Percentiles rank a stretch among this genome's conserved stretches.
These are phyloP conservation scores for Chloropsis hardwickii DNA, from an alignment of 2,113 vertebrate species.

Conservation along the genomic window DNA sequence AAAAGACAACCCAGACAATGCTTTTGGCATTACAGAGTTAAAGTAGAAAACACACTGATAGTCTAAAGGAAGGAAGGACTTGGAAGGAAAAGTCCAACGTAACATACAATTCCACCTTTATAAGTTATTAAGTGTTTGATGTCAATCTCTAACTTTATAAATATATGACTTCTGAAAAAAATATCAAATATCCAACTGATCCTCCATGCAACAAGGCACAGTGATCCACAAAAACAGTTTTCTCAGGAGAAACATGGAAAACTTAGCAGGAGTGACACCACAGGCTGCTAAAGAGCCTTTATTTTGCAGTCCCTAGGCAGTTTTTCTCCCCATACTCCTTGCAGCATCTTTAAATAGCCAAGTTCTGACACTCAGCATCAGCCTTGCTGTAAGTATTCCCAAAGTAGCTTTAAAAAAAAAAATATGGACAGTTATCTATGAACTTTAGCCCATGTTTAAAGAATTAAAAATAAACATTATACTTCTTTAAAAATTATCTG, in stretches of 20 bases:
- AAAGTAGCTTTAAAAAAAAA: neutral
- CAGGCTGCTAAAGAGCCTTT: neutral
- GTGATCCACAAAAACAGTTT: neutral
- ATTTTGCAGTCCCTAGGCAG: neutral
- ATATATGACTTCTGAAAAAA: neutral
- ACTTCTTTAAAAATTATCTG: neutral
- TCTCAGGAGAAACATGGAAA: neutral
- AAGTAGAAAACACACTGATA: neutral
- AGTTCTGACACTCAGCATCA: neutral
- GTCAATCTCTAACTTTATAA: neutral
- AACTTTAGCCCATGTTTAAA: neutral
- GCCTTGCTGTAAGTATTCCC: neutral
- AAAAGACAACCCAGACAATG: neutral
- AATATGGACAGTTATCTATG: neutral
- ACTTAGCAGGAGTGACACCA: neutral
- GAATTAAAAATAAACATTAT: neutral
- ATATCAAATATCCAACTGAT: neutral
- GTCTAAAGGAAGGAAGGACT: neutral
- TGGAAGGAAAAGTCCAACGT: neutral
- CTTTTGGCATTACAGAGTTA: neutral
- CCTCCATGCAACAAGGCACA: neutral
- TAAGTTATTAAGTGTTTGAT: neutral
- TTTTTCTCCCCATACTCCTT: neutral
- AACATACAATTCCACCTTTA: neutral
- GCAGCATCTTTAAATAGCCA: neutral